Base-by-base conservation (phyloP, 2,113 vertebrate species). In the Puntigrus tetrazona region DNA sequence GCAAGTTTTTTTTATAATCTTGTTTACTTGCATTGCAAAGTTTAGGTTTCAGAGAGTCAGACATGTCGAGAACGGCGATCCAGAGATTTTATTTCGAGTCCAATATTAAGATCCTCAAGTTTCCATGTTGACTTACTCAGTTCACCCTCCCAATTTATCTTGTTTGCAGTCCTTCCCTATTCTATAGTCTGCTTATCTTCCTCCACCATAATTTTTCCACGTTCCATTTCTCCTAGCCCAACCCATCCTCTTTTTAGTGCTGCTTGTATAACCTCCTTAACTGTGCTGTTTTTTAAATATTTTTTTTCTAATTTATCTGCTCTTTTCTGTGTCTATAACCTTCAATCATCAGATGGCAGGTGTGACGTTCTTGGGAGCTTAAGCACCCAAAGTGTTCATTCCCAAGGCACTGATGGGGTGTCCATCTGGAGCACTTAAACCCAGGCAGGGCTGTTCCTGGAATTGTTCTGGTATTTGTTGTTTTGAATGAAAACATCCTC, bases 401-500 rank as follows among this genome's bases (percentile, higher is more conserved):
- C 31, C 65, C 80, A 36, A 70, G 65, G 63, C 55, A 31, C 65
- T 70, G 63, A 82, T 82, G 29, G 45, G 22, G 65, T 55, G 29
- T 82, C 65, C 31, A 34, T 70, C 22, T 52, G 80, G 63, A 70
- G 29, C 65, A 52, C 43, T 70, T 36, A 81, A 82, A 3, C 45
- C 65, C 65, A 50, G 79, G 29, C 20, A n/a, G 31, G 63, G 5
- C 65, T 9, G 38, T 70, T 82, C 80, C 65, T 70, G 45, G 43
- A 52, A 82, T 82, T 82, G 80, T 82, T 82, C 43, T 82, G 31
- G 43, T 50, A 29, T 69, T n/a, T 81, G 79, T 29, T 81, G 79
- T 69, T 81, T 81, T 69, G 41, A 20, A 81, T 70, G 45, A 81
- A 69, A 81, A 70, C 45, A 50, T 81, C 45, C 79, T 70, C 10